A percentile compares a stretch with the other conserved stretches of the same genome.
phyloP scores from a whole-genome alignment of 2,797 vertebrate species.

The Luscinia megarhynchos region DNA sequence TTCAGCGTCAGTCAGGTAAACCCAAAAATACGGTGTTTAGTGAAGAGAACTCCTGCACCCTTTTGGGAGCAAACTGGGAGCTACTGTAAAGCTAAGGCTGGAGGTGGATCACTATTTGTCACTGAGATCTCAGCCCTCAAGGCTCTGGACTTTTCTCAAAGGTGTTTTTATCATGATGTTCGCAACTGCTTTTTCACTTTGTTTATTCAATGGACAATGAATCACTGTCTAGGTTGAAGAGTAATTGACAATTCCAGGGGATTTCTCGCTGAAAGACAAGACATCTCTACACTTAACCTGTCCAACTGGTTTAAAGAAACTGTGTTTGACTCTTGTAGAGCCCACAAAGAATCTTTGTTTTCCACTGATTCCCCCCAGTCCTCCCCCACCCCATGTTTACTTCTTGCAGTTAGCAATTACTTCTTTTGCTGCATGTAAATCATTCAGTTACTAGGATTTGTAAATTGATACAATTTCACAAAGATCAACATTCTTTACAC shows the following conservation, averaged over 20 bases:
- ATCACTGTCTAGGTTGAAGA: not conserved
- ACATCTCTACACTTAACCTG: constrained; percentile 17
- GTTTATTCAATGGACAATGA: constrained; percentile 9
- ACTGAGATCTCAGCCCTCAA: not conserved
- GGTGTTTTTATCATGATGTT: not conserved
- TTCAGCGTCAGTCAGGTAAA: not conserved
- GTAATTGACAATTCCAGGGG: not conserved
- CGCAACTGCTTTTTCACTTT: not conserved
- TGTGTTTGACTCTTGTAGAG: not conserved
- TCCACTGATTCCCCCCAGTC: not conserved
- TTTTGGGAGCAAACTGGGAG: not conserved
- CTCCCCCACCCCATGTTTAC: not conserved
- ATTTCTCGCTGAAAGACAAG: constrained; percentile 9
- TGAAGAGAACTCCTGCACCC: not conserved
- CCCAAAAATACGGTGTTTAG: not conserved
- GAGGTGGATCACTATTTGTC: not conserved
- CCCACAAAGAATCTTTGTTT: constrained; percentile 52
- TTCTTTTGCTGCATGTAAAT: not conserved
- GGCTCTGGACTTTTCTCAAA: not conserved
- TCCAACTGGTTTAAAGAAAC: constrained; percentile 31
- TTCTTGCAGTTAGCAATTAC: not conserved
- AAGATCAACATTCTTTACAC: not conserved
- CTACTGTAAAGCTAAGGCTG: not conserved
- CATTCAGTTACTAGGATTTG: not conserved
- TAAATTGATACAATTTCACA: not conserved